Evolutionary conservation across 2,797 vertebrate genomes (phyloP).

Genomic region (Intellagama lesueurii): DNA sequence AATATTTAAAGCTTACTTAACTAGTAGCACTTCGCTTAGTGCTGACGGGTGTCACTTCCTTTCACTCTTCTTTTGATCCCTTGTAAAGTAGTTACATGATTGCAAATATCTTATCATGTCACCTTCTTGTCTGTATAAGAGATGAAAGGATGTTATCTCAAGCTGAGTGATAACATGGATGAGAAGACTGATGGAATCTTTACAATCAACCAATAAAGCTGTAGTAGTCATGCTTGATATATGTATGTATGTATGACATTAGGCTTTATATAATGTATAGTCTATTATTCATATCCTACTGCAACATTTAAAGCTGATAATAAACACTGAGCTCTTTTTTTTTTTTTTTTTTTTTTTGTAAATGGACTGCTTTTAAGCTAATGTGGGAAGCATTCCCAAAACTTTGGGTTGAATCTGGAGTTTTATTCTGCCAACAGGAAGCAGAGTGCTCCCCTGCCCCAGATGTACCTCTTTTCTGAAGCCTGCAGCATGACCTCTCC

Average conservation of each 20-base stretch:
- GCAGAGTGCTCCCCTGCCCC: not conserved
- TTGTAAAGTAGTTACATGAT: conserved; percentile 80
- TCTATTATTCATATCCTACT: not conserved
- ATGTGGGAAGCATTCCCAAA: conserved; percentile 38
- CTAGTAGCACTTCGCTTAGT: conserved; percentile 80
- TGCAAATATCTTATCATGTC: conserved; percentile 81
- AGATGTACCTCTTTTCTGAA: not conserved
- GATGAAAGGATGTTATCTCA: conserved; percentile 80
- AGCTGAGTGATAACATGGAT: conserved; percentile 68
- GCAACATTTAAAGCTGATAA: conserved; percentile 55
- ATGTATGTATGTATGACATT: not conserved
- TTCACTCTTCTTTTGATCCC: conserved; percentile 85
- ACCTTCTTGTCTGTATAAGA: conserved; percentile 75
- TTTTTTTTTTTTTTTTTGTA: not conserved
- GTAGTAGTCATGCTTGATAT: not conserved
- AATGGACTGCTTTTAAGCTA: conserved; percentile 33
- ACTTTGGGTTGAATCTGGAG: conserved; percentile 41
- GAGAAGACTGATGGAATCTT: conserved; percentile 67
- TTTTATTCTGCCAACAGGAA: not conserved
- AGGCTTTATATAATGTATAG: conserved; percentile 6
- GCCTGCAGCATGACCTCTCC: not conserved
- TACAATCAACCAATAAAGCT: conserved; percentile 57
- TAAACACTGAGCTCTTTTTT: conserved; percentile 50
- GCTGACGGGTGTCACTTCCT: conserved; percentile 79
- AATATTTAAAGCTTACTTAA: conserved; percentile 87